These are phyloP conservation scores for Chanos chanos DNA, from an alignment of 2,797 vertebrate genomes.

Conservation along the genomic window DNA sequence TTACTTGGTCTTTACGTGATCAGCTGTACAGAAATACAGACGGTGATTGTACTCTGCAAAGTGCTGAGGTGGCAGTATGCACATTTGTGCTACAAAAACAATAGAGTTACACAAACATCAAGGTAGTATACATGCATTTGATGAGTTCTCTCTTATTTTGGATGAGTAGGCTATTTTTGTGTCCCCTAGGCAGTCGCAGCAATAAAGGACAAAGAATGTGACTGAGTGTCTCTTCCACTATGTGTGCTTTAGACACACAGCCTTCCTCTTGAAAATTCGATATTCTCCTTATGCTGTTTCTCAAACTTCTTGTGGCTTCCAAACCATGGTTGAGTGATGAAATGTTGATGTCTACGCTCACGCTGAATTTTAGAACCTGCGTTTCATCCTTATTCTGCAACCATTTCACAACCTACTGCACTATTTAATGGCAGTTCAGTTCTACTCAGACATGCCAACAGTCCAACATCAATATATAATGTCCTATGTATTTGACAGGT, in stretches of 20 bases:
- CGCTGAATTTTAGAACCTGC: constrained; percentile 15
- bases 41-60: not conserved
- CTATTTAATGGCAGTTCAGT: constrained; percentile 16
- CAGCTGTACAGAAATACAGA: no score
- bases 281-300: no score
- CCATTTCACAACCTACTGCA: constrained; percentile 4
- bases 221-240: constrained; percentile 17
- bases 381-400: constrained; percentile 16
- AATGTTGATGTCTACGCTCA: not conserved
- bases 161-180: constrained; percentile 10
- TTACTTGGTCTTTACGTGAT: no score
- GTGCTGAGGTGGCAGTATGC: constrained; percentile 24
- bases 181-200: constrained; percentile 4
- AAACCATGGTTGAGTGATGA: constrained; percentile 8
- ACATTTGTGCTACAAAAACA: constrained; percentile 15
- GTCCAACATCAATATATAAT: constrained; percentile 13
- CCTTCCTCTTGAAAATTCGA: constrained; percentile 10
- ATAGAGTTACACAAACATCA: constrained; percentile 16
- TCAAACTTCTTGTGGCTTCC: not conserved
- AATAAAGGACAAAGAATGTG: constrained; percentile 18
- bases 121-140: constrained; percentile 10
- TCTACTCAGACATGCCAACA: constrained; percentile 23
- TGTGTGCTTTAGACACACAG: constrained; percentile 26
- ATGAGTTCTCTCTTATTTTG: constrained; percentile 17
- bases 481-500: constrained; percentile 1